A percentile compares a stretch with the other conserved stretches of the same genome.
Evolutionary conservation across 2,113 vertebrate genomes (phyloP).

Genomic region (Pseudorhombus dupliciocellatus): DNA sequence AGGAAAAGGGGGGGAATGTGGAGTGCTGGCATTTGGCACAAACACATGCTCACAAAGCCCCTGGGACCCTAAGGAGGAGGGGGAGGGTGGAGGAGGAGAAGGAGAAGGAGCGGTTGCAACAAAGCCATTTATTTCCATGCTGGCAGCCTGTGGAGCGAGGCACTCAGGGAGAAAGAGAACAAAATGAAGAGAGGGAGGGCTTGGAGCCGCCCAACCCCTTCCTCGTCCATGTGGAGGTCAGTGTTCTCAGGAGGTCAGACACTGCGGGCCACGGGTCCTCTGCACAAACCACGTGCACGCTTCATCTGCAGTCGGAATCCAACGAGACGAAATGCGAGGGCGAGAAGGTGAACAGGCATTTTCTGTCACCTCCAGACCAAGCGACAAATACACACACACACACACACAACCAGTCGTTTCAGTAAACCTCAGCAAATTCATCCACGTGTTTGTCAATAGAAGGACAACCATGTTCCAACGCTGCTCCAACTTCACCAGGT

Average conservation of each 20-base stretch:
- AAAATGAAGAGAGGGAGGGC: constrained; percentile 37
- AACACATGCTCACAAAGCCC: constrained; percentile 76
- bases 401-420: too few species aligned
- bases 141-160: constrained; percentile 62
- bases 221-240: constrained; percentile 48
- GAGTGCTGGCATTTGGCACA: constrained; percentile 79
- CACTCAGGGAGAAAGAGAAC: constrained; percentile 46
- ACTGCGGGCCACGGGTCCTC: constrained; percentile 37
- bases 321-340: not conserved
- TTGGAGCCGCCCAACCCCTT: constrained; percentile 7
- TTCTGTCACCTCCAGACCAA: too few species aligned
- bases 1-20: constrained; percentile 31
- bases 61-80: constrained; percentile 56
- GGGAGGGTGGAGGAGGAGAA: constrained; percentile 22
- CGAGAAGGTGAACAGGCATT: not conserved
- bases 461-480: too few species aligned
- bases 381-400: too few species aligned
- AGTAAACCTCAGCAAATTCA: too few species aligned
- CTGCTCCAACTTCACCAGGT: too few species aligned
- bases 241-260: constrained; percentile 41
- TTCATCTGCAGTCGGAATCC: constrained; percentile 25
- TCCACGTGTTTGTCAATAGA: too few species aligned
- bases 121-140: constrained; percentile 58
- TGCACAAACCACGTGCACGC: constrained; percentile 16
- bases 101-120: constrained; percentile 34